These are phyloP conservation scores for Augochlorella aurata DNA, from an alignment of 2,888 invertebrate genomes.

Conservation along the genomic window DNA sequence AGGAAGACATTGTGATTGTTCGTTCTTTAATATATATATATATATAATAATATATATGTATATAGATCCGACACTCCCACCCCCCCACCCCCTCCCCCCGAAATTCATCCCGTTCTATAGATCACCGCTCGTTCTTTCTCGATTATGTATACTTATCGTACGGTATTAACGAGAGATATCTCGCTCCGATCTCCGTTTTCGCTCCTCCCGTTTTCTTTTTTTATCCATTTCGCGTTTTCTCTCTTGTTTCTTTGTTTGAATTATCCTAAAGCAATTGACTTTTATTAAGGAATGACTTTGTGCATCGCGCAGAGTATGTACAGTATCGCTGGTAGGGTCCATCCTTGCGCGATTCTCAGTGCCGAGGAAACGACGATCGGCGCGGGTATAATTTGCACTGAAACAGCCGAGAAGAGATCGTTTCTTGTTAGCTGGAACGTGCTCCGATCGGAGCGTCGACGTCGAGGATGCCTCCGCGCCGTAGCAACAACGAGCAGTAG, in stretches of 20 bases:
- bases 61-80: conserved; percentile 36
- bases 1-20: conserved; percentile 73
- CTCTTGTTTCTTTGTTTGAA: conserved; percentile 36
- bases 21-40: conserved; percentile 61
- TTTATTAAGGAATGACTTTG: conserved; percentile 78
- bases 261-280: conserved; percentile 80
- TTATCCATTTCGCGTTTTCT: conserved; percentile 2
- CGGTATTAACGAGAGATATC: conserved; percentile 25
- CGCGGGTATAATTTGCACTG: conserved; percentile 72
- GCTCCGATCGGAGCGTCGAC: not conserved
- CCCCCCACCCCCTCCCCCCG: not conserved
- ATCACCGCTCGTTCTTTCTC: conserved; percentile 26
- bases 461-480: not conserved
- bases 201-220: conserved; percentile 14
- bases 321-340: conserved; percentile 68
- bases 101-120: conserved; percentile 22
- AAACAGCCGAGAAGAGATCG: conserved; percentile 49
- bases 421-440: not conserved
- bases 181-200: not conserved
- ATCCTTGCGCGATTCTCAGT: conserved; percentile 66
- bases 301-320: conserved; percentile 74
- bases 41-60: conserved; percentile 35
- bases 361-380: conserved; percentile 68
- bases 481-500: too few species aligned
- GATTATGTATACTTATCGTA: conserved; percentile 36